Evolutionary conservation across 2,113 vertebrate genomes (phyloP), one percentile per base, ranked within the genome.

Genomic region (Alexandromys fortis): DNA sequence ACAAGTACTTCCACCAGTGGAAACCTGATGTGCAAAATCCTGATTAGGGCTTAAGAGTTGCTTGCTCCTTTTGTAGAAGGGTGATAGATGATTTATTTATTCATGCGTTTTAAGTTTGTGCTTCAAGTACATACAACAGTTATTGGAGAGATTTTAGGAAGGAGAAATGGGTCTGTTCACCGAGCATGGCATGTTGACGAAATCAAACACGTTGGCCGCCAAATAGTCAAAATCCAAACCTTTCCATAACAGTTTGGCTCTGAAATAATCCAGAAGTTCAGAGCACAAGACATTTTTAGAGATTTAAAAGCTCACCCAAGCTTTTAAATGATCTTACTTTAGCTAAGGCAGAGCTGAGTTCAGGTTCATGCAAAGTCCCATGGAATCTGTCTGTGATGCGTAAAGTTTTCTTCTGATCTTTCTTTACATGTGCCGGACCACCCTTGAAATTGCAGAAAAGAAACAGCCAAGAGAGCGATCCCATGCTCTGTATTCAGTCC

Each of bases 391-490:
- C 30, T 75, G 45, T 24, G 65, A 88, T 22, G 88, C 87, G 5
- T 93, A 52, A 97, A 97, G 96, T 97, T 97, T 96, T 89, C 63
- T 78, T 42, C 35, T 13, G 52, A 58, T 67, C 58, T 14, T 72
- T 88, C 33, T 68, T 47, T 72, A 90, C 26, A 14, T 26, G 83
- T 33, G 89, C 49, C 79, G 45, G 68, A 33, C 21, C 65, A 76
- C 52, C 85, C 58, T 35, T 3, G 22, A 38, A 65, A 96, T 3
- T 38, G 86, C 33, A 70, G 75, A 63, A 28, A 75, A 8, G 35
- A 72, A 38, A 9, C 55, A 26, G 16, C 21, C 5, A 45, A n/a
- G 91, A 73, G 75, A 22, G 89, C 67, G 91, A 42, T 0, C 35
- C 12, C 1, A 1, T 16, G 33, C 82, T 38, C 26, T 8, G 83